Evolutionary conservation across 2,797 vertebrate species (phyloP), one percentile per base, ranked within the genome.

Genomic region (Rhadinocentrus ornatus): DNA sequence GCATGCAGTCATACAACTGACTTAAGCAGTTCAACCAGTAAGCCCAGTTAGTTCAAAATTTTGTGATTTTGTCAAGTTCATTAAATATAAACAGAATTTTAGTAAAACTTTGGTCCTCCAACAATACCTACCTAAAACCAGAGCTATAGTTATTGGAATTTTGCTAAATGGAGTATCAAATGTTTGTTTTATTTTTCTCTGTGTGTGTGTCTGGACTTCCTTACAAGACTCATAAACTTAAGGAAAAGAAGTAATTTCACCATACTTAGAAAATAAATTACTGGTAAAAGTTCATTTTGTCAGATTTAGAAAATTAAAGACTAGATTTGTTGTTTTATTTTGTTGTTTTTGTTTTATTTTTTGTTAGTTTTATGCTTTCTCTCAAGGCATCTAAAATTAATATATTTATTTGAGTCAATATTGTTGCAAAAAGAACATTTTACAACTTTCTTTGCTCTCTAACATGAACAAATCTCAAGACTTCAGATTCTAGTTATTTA

Each of bases 401-500:
- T 5, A 44, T 44, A 44, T 44, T 20, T 6, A 18, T 44, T 7
- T 44, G 15, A 20, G 16, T 44, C 16, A 20, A 44, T n/a, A n/a
- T 6, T 18, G 41, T 20, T 44, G 41, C 20, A 24, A 29, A 16
- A 6, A 18, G 46, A 22, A 63, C 37, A 53, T 65, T 32, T 56
- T 22, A 34, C 10, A 32, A 9, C 3, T 34, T 56, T n/a, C 10
- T n/a, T 32, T 32, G 18, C 18, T 41, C 16, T 41, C 39, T 41
- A 18, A 18, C 4, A 41, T 41, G 11, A 22, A 20, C 13, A 69
- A 29, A 63, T 61, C 37, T 53, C 35, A 61, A 0, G 35, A 61
- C 46, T 22, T 26, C 66, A 59, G 66, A 26, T 46, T 48, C 29
- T 32, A n/a, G 29, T 62, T 13, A 53, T 60, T 61, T 9, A 9